phyloP scores from a whole-genome alignment of 2,888 invertebrate species.

The Cephus sareptanus region DNA sequence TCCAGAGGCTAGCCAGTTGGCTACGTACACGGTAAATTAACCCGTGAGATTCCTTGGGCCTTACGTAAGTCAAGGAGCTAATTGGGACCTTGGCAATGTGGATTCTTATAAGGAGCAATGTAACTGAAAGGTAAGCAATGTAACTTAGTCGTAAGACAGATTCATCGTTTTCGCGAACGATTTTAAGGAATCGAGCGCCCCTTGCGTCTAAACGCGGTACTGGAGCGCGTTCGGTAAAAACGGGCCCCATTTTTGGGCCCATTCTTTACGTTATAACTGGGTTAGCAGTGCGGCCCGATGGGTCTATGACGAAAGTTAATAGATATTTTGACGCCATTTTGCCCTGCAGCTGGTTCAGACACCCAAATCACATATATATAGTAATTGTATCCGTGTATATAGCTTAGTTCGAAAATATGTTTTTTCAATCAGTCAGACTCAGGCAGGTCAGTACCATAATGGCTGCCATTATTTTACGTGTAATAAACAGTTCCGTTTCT shows the following conservation, averaged over 20 bases:
- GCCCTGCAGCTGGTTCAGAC: background rate
- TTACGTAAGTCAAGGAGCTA: constrained; percentile 27
- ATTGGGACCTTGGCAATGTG: constrained; percentile 30
- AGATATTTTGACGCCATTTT: background rate
- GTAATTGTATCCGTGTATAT: background rate
- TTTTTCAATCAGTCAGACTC: background rate
- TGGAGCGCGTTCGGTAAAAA: background rate
- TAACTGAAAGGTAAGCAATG: background rate
- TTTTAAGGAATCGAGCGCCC: background rate
- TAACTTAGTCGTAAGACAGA: background rate
- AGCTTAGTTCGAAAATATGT: background rate
- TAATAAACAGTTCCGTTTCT: background rate
- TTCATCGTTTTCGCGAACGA: background rate
- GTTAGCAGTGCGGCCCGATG: background rate
- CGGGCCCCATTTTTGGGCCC: background rate
- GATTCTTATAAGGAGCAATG: background rate
- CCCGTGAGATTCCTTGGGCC: constrained; percentile 31
- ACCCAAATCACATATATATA: background rate
- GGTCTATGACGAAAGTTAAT: background rate
- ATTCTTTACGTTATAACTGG: background rate
- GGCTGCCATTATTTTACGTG: background rate
- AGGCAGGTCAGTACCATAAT: background rate
- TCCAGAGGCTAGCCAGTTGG: constrained; percentile 3
- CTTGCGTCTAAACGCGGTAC: background rate
- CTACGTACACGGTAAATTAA: constrained; percentile 30